Conservation (phyloP, 92 coral and sea anemone species). For the Anthopleura xanthogrammica region DNA sequence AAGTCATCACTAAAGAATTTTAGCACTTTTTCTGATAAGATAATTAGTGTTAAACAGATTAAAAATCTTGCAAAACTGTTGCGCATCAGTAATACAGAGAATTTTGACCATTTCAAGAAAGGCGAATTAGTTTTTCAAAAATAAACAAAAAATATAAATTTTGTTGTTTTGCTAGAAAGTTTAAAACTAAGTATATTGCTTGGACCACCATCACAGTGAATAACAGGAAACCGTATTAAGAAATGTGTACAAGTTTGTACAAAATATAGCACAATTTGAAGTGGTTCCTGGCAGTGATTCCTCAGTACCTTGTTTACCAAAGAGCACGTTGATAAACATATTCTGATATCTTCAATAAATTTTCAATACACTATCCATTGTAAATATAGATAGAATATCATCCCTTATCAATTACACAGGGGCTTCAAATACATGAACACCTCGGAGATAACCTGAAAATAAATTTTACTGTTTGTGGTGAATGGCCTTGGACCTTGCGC, state of each 20-base stretch:
- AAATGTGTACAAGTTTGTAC: not conserved
- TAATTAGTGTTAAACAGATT: no score
- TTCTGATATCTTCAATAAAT: not conserved
- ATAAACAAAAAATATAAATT: not conserved
- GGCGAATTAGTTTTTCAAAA: no score
- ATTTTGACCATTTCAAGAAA: no score
- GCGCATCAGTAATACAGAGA: no score
- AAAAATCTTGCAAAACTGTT: no score
- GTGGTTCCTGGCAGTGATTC: not conserved
- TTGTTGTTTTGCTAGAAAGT: not conserved
- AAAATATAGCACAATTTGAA: not conserved
- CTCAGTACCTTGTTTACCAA: not conserved
- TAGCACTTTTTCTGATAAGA: no score
- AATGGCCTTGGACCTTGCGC: slow-evolving; percentile 7
- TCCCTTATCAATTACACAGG: not conserved
- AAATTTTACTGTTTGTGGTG: not conserved
- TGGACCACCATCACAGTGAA: not conserved
- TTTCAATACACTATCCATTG: not conserved
- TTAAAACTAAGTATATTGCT: not conserved
- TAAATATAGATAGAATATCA: not conserved
- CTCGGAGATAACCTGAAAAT: not conserved
- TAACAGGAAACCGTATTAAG: not conserved
- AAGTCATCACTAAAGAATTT: no score
- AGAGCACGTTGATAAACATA: not conserved
- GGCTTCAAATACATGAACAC: not conserved